A percentile compares a stretch with the other conserved stretches of the same genome.
These are phyloP conservation scores for Hypanus sabinus DNA, from an alignment of 2,113 vertebrate genomes.

Conservation along the genomic window DNA sequence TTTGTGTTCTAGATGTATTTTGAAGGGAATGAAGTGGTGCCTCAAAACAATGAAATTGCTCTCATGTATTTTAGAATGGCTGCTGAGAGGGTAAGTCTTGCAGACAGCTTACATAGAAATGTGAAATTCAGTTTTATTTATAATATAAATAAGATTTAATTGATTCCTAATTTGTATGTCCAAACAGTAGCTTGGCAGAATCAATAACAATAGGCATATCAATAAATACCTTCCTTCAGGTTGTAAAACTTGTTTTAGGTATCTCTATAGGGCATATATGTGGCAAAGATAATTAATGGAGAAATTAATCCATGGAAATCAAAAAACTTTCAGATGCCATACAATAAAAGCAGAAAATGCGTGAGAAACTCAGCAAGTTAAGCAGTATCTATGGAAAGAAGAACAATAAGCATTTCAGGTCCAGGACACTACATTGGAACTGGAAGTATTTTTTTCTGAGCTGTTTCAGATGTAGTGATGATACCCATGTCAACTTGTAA, in stretches of 20 bases:
- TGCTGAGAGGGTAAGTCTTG: conserved; percentile 50
- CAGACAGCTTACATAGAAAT: neutral
- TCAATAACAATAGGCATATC: neutral
- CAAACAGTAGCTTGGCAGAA: neutral
- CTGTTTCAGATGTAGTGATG: neutral
- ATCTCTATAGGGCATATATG: neutral
- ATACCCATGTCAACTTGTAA: neutral
- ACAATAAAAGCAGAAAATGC: too few species aligned
- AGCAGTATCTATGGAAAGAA: too few species aligned
- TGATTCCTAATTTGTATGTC: neutral
- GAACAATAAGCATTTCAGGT: too few species aligned
- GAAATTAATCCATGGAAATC: neutral
- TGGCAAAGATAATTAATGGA: neutral
- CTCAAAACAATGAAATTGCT: conserved; percentile 51
- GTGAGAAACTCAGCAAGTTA: too few species aligned
- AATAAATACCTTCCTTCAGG: neutral
- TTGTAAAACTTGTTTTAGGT: neutral
- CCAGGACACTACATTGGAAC: too few species aligned
- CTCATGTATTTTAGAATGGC: conserved; percentile 56
- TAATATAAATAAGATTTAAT: neutral
- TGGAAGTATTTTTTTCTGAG: too few species aligned
- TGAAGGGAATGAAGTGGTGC: conserved; percentile 48
- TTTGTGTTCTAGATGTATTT: conserved; percentile 52
- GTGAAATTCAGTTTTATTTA: neutral
- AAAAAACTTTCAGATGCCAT: too few species aligned